Base-by-base conservation (phyloP, 1,140 invertebrate genomes). In the Brachionus calyciflorus region DNA sequence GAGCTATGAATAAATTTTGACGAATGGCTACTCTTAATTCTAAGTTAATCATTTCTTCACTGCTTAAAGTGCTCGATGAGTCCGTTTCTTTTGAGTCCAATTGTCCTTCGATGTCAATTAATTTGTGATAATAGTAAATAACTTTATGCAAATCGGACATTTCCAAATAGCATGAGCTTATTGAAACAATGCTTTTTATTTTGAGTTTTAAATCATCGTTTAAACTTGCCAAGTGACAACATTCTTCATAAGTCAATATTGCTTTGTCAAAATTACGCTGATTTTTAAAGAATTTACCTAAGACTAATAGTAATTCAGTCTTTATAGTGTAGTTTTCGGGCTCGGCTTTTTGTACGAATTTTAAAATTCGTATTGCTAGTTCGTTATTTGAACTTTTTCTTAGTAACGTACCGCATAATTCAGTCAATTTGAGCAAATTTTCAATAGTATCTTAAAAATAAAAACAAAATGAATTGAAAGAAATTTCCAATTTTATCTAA, bases 201-300 rank as follows among this genome's bases (percentile, higher is more conserved):
- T 51, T 73, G n/a, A 49, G 33, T 24, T 49, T 73, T 9, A 10
- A 14, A 49, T 73, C 46, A 28, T 55, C 44, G 21, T 73, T 73
- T 41, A 51, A 17, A 51, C 1, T 51, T 9, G 46, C 33, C 6
- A 73, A 19, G 24, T 37, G 37, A 28, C 6, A 51, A 33, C 69
- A 73, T 51, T 73, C 69, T 26, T 73, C 69, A 49, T 40, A 73
- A 4, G 46, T 55, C 14, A 73, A 33, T 1, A 73, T 33, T n/a
- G 69, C 69, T 73, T 73, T 49, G 28, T 73, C 69, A 73, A 51
- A 51, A 21, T 73, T 73, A 7, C 46, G n/a, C 24, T 73, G 30
- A 40, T 51, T 49, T 55, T 73, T 73, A 24, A 73, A 73, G 40
- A 40, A 73, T 55, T 73, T 73, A 9, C 46, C 69, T n/a, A 41